These are phyloP conservation scores for Malurus elegans DNA, from an alignment of 2,113 vertebrate genomes.

Conservation along the genomic window DNA sequence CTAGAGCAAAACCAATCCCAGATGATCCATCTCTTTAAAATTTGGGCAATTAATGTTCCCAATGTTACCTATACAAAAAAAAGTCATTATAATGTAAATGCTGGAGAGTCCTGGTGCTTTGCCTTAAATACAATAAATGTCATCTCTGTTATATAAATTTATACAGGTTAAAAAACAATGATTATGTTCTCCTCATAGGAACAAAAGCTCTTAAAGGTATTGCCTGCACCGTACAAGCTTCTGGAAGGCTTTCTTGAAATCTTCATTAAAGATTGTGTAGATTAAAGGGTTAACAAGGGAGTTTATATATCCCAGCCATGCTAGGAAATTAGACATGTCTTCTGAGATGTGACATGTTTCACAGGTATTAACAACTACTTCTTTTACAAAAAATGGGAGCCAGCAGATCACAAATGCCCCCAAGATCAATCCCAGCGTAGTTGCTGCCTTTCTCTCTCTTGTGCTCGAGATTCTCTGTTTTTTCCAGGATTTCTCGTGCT, in stretches of 20 bases:
- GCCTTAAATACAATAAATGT: slow-evolving; percentile 20
- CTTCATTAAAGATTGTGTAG: slow-evolving; percentile 98
- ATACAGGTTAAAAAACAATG: slow-evolving; percentile 21
- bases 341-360: slow-evolving; percentile 84
- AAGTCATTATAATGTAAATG: neutral
- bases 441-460: slow-evolving; percentile 91
- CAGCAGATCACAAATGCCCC: slow-evolving; percentile 98
- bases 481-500: slow-evolving; percentile 82
- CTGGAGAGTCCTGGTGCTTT: slow-evolving; percentile 1
- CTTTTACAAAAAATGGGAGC: slow-evolving; percentile 98
- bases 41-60: neutral
- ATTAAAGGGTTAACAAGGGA: slow-evolving; percentile 98
- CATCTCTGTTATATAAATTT: slow-evolving; percentile 40
- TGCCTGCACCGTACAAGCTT: slow-evolving; percentile 87
- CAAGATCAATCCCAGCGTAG: slow-evolving; percentile 91
- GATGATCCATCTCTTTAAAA: slow-evolving; percentile 20
- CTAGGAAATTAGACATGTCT: slow-evolving; percentile 91
- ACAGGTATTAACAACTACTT: slow-evolving; percentile 93
- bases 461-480: slow-evolving; percentile 90
- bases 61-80: slow-evolving; percentile 39
- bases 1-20: neutral
- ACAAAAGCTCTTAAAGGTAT: slow-evolving; percentile 74
- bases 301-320: slow-evolving; percentile 97
- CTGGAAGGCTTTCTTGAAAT: slow-evolving; percentile 99
- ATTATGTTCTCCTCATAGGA: neutral